Conservation (phyloP, 2,113 vertebrate species). For the Alaudala cheleensis region DNA sequence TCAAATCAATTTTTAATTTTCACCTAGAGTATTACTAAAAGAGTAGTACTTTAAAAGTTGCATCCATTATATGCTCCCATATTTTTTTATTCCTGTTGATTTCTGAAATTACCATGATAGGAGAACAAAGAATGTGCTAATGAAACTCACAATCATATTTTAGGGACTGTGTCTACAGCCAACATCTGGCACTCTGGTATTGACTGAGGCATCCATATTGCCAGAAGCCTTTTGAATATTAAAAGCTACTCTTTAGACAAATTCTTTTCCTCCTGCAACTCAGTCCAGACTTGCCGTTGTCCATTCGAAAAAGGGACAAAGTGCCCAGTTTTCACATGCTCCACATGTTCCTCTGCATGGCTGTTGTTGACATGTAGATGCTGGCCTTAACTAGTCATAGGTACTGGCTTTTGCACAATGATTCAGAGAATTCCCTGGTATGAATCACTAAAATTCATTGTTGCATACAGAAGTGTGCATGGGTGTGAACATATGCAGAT, state of each 20-base stretch:
- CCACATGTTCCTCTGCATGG: too few species aligned
- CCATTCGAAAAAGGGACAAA: not conserved
- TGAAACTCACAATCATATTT: not conserved
- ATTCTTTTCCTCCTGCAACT: not conserved
- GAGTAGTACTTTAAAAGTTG: not conserved
- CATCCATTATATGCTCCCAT: not conserved
- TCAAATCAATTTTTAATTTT: not conserved
- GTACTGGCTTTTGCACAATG: not conserved
- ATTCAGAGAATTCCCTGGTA: not conserved
- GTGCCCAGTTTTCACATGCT: not conserved
- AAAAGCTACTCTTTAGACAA: not conserved
- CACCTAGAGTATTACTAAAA: not conserved
- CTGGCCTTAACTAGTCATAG: not conserved
- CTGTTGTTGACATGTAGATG: not conserved
- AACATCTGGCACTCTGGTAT: not conserved
- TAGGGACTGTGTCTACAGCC: not conserved
- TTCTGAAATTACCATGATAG: not conserved
- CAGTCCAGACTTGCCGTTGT: not conserved
- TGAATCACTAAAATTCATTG: not conserved
- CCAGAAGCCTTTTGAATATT: not conserved
- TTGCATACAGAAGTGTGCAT: not conserved
- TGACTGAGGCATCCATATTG: not conserved
- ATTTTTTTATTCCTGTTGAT: not conserved
- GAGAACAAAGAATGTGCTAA: not conserved
- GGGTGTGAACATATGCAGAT: rapidly evolving